Conservation (phyloP, 2,797 vertebrate species). For the Pempheris klunzingeri region DNA sequence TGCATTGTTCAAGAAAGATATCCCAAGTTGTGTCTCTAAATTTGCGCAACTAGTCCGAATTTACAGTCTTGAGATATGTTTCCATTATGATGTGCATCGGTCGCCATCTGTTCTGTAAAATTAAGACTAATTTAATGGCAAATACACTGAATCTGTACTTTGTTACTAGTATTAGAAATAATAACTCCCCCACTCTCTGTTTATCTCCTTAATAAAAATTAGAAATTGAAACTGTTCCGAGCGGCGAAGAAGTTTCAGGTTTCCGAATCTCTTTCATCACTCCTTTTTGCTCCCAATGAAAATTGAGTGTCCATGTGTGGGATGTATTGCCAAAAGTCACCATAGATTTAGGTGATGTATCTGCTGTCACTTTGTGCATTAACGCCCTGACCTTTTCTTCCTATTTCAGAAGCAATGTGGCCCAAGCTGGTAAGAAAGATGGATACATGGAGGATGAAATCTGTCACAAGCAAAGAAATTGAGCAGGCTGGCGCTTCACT, state of each 20-base stretch:
- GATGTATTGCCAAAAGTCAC: conserved; percentile 73
- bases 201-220: conserved; percentile 1
- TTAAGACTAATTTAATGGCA: conserved; percentile 12
- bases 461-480: conserved; percentile 68
- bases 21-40: background rate
- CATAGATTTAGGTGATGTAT: conserved; percentile 77
- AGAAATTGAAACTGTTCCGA: background rate
- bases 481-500: conserved; percentile 33
- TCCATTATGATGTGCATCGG: background rate
- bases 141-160: conserved; percentile 4
- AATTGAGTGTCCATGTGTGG: conserved; percentile 58
- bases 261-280: conserved; percentile 24
- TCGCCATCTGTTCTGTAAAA: conserved; percentile 3
- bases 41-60: no score
- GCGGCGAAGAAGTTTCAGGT: background rate
- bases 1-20: background rate
- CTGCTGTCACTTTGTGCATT: conserved; percentile 79
- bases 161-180: conserved; percentile 18
- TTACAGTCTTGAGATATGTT: background rate
- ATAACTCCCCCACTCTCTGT: background rate
- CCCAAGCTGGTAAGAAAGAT: conserved; percentile 77
- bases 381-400: conserved; percentile 80
- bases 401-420: conserved; percentile 72
- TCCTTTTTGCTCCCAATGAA: conserved; percentile 51
- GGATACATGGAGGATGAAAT: conserved; percentile 70